These are phyloP conservation scores for Ctenodactylus gundi DNA, from an alignment of 2,113 vertebrate species.

Conservation along the genomic window DNA sequence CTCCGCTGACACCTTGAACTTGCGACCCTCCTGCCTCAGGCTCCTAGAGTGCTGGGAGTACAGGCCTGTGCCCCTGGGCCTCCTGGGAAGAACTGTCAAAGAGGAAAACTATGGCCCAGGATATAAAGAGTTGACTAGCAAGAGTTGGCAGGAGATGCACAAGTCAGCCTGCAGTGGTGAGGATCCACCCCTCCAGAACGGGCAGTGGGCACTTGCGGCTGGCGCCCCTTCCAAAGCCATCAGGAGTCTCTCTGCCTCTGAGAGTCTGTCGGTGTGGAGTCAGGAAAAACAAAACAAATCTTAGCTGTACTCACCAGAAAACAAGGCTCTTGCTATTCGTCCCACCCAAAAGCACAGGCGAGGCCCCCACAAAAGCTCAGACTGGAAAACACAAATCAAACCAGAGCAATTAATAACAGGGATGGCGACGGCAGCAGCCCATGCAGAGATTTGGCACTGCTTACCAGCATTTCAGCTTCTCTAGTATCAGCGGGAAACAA, in stretches of 20 bases:
- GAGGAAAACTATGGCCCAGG: not conserved
- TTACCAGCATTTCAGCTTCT: not conserved
- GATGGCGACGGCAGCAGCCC: not conserved
- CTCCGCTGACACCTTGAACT: no score
- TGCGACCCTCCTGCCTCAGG: no score
- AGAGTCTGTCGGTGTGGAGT: not conserved
- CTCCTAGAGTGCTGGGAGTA: no score
- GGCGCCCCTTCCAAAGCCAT: not conserved
- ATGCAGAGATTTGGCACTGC: not conserved
- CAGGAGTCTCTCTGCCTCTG: not conserved
- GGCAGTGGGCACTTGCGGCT: not conserved
- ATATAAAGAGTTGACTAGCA: not conserved
- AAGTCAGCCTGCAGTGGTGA: not conserved
- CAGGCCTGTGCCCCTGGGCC: no score
- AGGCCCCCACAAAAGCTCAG: conserved; percentile 73
- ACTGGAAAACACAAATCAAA: conserved; percentile 51
- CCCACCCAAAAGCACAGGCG: conserved; percentile 71
- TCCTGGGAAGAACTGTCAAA: not conserved
- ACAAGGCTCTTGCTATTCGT: conserved; percentile 76
- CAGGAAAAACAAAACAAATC: not conserved
- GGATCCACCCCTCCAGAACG: not conserved
- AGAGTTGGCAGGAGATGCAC: not conserved
- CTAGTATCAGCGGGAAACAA: not conserved
- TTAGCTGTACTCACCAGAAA: conserved; percentile 78
- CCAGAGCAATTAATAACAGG: not conserved